phyloP scores from a whole-genome alignment of 2,888 invertebrate species.

The Labia minor region DNA sequence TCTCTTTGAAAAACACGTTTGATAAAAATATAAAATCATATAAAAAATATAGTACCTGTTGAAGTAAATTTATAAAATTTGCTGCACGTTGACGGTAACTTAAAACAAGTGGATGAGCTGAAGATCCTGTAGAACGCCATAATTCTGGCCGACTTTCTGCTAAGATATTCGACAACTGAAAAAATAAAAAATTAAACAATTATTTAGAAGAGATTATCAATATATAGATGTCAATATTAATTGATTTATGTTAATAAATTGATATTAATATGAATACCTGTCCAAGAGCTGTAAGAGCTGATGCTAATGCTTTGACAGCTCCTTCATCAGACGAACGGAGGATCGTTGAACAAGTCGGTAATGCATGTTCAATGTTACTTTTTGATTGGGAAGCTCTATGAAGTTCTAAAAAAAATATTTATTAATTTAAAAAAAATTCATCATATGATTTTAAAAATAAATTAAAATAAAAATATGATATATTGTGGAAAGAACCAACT shows the following conservation, averaged over 20 bases:
- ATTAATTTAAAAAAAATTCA: conserved; percentile 3
- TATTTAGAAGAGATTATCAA: background rate
- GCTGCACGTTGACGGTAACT: conserved; percentile 30
- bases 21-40: background rate
- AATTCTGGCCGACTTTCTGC: conserved; percentile 32
- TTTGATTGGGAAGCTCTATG: conserved; percentile 35
- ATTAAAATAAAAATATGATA: background rate
- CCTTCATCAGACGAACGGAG: conserved; percentile 39
- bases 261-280: too few species aligned
- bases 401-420: conserved; percentile 32
- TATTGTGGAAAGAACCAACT: too few species aligned
- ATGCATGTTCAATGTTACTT: conserved; percentile 37
- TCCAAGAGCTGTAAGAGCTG: conserved; percentile 34
- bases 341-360: conserved; percentile 37
- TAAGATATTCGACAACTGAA: conserved; percentile 30
- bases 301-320: conserved; percentile 36
- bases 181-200: background rate
- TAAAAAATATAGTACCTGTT: conserved; percentile 29
- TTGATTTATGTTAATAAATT: background rate
- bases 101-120: conserved; percentile 24
- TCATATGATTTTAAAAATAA: background rate
- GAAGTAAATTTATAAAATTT: conserved; percentile 31
- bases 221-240: background rate
- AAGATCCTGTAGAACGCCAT: conserved; percentile 17
- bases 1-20: background rate